phyloP scores from a whole-genome alignment of 2,797 vertebrate genomes.

The Petrocephalus sullivani region DNA sequence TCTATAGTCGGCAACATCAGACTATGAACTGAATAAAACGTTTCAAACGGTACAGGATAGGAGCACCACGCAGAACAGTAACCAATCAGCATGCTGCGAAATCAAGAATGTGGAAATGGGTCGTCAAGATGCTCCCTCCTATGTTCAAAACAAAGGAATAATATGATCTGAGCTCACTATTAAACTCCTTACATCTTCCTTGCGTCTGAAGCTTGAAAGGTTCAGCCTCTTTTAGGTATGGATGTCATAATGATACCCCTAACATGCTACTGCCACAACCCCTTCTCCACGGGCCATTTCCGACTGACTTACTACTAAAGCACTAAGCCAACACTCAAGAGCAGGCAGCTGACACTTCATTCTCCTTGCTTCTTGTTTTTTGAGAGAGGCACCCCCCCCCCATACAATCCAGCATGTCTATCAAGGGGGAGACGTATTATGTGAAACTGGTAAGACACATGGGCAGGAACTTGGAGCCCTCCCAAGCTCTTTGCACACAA shows the following conservation, averaged over 20 bases:
- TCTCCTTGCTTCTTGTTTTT: not conserved
- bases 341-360: constrained; percentile 63
- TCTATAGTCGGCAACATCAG: not conserved
- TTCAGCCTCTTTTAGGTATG: not conserved
- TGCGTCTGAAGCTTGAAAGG: not conserved
- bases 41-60: not conserved
- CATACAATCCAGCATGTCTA: constrained; percentile 55
- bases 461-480: not conserved
- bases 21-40: not conserved
- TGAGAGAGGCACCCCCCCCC: not conserved
- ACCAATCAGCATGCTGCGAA: not conserved
- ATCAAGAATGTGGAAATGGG: not conserved
- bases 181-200: not conserved
- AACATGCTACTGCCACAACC: not conserved
- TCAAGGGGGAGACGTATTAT: constrained; percentile 44
- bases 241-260: not conserved
- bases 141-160: not conserved
- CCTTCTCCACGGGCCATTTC: not conserved
- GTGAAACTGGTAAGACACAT: not conserved
- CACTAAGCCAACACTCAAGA: constrained; percentile 55
- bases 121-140: not conserved
- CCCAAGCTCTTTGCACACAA: not conserved
- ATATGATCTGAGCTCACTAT: not conserved
- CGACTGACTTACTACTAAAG: not conserved
- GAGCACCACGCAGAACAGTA: not conserved